Base-by-base conservation (phyloP, 2,113 vertebrate genomes). In the Anolis sagrei region DNA sequence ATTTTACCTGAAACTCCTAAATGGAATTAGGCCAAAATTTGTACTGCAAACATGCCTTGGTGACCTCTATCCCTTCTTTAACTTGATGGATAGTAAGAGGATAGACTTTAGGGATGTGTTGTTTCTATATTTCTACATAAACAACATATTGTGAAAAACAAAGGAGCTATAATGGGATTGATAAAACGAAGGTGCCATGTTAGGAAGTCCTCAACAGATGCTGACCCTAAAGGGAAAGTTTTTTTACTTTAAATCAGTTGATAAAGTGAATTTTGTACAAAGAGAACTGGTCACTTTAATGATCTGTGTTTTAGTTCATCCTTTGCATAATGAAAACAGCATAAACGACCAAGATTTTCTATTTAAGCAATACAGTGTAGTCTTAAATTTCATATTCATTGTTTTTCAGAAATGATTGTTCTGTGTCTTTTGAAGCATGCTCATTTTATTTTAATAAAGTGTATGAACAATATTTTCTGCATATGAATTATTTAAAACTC, bases 371-470 rank as follows among this genome's bases (percentile, higher is more conserved):
- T 92, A 89, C 32, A 86, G 68, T 34, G 1, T 94, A 91, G 87
- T 94, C 90, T 8, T 92, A 93, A 89, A 89, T 89, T 83, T 90
- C 89, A 84, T 93, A 79, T 93, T 92, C 92, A 86, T 85, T 84
- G 87, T 92, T 94, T 64, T 64, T 89, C 87, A 91, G 68, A 88
- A 90, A 90, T 87, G 89, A 84, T 77, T 92, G 39, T 64, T 87
- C 85, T 93, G 89, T 3, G 18, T 80, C n/a, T 93, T 91, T 88
- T 92, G 88, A 90, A 93, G 93, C 92, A 94, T 95, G 93, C 69
- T 92, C 88, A 91, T 94, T 95, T 93, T 92, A 92, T 93, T 93
- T 93, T 90, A 95, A 95, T 94, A 95, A 95, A 95, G 91, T 70
- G 86, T 84, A 93, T 91, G 83, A 83, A 93, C 87, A 81, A 66